A percentile compares a stretch with the other conserved stretches of the same genome.
phyloP scores from a whole-genome alignment of 1,140 invertebrate genomes.

The Acromyrmex echinatior region DNA sequence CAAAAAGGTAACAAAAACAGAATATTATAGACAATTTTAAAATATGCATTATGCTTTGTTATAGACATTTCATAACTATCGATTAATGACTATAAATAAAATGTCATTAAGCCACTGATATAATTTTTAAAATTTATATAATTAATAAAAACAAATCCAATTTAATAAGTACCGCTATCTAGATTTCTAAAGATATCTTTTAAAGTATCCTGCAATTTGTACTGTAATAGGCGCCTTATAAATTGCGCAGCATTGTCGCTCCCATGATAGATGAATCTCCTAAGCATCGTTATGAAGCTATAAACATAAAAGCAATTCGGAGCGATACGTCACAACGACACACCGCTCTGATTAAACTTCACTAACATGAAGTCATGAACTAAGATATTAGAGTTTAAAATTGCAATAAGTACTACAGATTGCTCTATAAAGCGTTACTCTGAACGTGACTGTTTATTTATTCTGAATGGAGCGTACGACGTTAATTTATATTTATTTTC shows the following conservation, averaged over 20 bases:
- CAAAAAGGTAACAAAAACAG: background rate
- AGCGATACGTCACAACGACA: conserved; percentile 19
- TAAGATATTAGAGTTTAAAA: conserved; percentile 49
- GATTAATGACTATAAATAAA: background rate
- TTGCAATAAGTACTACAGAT: conserved; percentile 24
- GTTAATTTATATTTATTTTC: conserved; percentile 41
- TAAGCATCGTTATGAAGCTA: conserved; percentile 58
- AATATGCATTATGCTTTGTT: background rate
- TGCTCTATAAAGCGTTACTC: background rate
- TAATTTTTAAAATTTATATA: background rate
- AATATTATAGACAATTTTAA: background rate
- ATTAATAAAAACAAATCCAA: background rate
- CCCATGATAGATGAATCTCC: conserved; percentile 50
- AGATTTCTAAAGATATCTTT: background rate
- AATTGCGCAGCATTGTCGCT: conserved; percentile 32
- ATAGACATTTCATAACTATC: background rate
- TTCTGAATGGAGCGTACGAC: background rate
- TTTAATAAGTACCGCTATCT: background rate
- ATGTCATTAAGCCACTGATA: background rate
- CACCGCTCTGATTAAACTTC: conserved; percentile 30
- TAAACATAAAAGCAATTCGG: conserved; percentile 40
- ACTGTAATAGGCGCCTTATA: conserved; percentile 15
- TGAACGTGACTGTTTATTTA: background rate
- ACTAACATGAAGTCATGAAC: background rate
- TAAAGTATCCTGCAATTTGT: background rate